phyloP scores from a whole-genome alignment of 2,113 vertebrate species.

The Camelus bactrianus region DNA sequence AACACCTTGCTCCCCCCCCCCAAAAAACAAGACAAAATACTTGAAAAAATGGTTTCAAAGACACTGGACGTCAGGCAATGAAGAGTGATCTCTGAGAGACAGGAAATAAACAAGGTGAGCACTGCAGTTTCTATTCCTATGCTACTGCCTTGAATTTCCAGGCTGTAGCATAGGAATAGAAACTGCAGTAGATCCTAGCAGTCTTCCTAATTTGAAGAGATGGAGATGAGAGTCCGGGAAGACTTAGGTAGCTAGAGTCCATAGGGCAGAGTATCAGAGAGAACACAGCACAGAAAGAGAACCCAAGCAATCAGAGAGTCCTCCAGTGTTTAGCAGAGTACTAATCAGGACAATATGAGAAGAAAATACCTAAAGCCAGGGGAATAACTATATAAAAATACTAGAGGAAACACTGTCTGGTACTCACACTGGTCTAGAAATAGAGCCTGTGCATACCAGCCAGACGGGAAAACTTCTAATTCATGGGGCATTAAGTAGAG shows the following conservation, averaged over 20 bases:
- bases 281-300: background rate
- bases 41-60: background rate
- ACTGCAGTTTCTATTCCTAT: background rate
- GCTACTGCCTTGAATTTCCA: conserved; percentile 4
- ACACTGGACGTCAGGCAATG: background rate
- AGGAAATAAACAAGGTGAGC: background rate
- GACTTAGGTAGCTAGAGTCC: background rate
- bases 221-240: background rate
- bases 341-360: background rate
- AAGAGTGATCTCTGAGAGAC: background rate
- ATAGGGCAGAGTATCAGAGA: background rate
- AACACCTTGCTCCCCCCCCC: background rate
- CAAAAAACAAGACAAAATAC: background rate
- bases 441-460: background rate
- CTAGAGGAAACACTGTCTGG: background rate
- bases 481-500: background rate
- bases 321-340: background rate
- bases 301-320: background rate
- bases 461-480: background rate
- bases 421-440: background rate
- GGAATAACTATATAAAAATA: background rate
- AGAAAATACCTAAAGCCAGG: background rate
- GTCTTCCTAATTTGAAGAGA: background rate
- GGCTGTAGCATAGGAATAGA: background rate
- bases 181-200: background rate